A percentile compares a stretch with the other conserved stretches of the same genome.
phyloP scores from a whole-genome alignment of 1,140 invertebrate species.

The Melipona quadrifasciata region DNA sequence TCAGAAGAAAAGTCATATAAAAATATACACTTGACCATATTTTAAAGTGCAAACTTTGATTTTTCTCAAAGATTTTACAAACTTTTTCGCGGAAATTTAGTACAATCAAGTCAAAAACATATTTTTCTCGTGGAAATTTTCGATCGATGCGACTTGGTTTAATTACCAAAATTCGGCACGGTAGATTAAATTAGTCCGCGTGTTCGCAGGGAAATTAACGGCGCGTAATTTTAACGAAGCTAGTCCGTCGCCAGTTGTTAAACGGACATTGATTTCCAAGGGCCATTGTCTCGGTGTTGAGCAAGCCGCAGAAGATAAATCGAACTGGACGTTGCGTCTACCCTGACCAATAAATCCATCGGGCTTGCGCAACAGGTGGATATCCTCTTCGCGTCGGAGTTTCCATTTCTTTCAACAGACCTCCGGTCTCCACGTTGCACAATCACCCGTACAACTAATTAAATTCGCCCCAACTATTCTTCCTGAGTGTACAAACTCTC shows the following conservation, averaged over 20 bases:
- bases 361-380: slow-evolving; percentile 59
- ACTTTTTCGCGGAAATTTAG: too few relatives aligned
- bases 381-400: slow-evolving; percentile 46
- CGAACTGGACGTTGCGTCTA: slow-evolving; percentile 48
- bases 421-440: slow-evolving; percentile 17
- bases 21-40: too few relatives aligned
- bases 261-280: slow-evolving; percentile 50
- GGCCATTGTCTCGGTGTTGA: slow-evolving; percentile 52
- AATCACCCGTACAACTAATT: slow-evolving; percentile 3
- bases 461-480: slow-evolving; percentile 4
- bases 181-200: neutral
- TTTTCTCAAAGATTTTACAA: too few relatives aligned
- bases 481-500: neutral
- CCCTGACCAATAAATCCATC: slow-evolving; percentile 47
- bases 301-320: slow-evolving; percentile 56
- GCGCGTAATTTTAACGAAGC: neutral
- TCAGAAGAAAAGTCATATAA: too few relatives aligned
- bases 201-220: neutral
- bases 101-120: too few relatives aligned
- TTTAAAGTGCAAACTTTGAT: too few relatives aligned
- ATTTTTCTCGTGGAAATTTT: too few relatives aligned
- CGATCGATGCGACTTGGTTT: too few relatives aligned
- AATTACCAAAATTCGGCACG: neutral
- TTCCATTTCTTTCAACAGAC: slow-evolving; percentile 63
- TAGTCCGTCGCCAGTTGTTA: neutral